Base-by-base conservation (phyloP, 1,140 invertebrate genomes). In the Eriosoma lanigerum region DNA sequence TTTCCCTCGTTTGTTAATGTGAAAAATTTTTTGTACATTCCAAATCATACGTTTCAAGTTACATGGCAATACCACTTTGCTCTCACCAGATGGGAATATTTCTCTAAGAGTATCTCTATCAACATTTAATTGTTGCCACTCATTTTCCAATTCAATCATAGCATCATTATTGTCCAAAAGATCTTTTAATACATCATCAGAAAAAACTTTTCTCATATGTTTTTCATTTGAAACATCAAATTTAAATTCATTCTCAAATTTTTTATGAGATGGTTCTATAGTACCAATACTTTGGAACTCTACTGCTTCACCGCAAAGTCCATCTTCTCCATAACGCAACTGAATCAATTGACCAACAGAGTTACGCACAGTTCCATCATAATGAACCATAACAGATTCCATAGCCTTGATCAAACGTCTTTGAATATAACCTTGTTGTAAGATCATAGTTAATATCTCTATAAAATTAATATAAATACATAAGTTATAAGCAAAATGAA, bases 1-100 rank as follows among this genome's bases (percentile, higher is more conserved):
- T 3, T 94, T 94, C 80, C 93, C 91, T 66, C 96, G 88, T 83
- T 95, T 94, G 84, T 99, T 97, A 66, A 99, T 98, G 84, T 98
- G 95, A 88, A 99, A 99, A 84, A 98, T 99, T 85, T 99, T 99
- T 85, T 99, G 97, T 0, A 98, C 98, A 87, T 99, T 99, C 97
- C 97, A 99, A 84, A 99, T 99, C 93, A 99, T 97, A 83, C 98
- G 90, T 83, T 96, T 93, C 24, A 99, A 88, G 87, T 99, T 99
- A 84, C 98, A 99, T 0, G 98, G 98, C 62, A 99, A 85, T 83
- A 98, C 96, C 66, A 98, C 93, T 84, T 94, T 94, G 0, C 91
- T 93, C 85, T 94, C 93, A n/a, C 93, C 93, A 83, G 91, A 93
- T 0, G 93, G 93, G 85, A 94, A 95, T 84, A 94, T 94, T 84